Conservation (phyloP, 2,888 invertebrate genomes). For the Dasysyrphus albostriatus region DNA sequence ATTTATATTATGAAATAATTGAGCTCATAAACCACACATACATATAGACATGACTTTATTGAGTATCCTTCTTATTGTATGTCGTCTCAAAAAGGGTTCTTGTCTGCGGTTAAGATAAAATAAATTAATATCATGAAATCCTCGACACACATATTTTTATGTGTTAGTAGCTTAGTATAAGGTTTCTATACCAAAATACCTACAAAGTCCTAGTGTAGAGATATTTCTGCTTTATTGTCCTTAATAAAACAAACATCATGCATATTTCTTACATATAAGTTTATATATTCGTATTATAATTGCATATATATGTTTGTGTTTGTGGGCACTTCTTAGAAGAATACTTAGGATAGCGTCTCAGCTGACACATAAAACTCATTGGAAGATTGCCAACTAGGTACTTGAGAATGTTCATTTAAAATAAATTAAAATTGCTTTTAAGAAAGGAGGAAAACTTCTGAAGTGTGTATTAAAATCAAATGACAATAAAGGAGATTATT, state of each 20-base stretch:
- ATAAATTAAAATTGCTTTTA: slow-evolving; percentile 69
- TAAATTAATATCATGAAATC: slow-evolving; percentile 57
- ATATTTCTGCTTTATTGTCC: slow-evolving; percentile 23
- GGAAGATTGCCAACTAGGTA: slow-evolving; percentile 59
- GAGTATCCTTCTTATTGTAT: slow-evolving; percentile 39
- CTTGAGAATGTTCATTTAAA: slow-evolving; percentile 63
- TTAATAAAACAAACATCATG: slow-evolving; percentile 35
- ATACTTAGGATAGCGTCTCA: slow-evolving; percentile 35
- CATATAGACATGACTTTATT: not conserved
- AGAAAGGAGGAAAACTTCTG: slow-evolving; percentile 57
- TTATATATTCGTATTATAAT: too few relatives aligned
- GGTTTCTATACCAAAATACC: not conserved
- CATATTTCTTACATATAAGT: not conserved
- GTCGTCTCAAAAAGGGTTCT: slow-evolving; percentile 57
- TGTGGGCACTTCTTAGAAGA: slow-evolving; percentile 11
- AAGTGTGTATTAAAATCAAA: slow-evolving; percentile 58
- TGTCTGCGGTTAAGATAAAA: slow-evolving; percentile 54
- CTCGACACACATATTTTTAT: slow-evolving; percentile 51
- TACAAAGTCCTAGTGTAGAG: not conserved
- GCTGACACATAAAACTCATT: slow-evolving; percentile 49
- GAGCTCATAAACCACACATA: slow-evolving; percentile 26
- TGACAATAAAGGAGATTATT: slow-evolving; percentile 43
- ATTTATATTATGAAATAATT: slow-evolving; percentile 38
- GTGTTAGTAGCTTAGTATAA: not conserved
- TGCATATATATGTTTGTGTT: not conserved